Percentiles rank a stretch among this genome's conserved stretches.
These are phyloP conservation scores for Belonocnema kinseyi DNA, from an alignment of 1,140 invertebrate species.

Conservation along the genomic window DNA sequence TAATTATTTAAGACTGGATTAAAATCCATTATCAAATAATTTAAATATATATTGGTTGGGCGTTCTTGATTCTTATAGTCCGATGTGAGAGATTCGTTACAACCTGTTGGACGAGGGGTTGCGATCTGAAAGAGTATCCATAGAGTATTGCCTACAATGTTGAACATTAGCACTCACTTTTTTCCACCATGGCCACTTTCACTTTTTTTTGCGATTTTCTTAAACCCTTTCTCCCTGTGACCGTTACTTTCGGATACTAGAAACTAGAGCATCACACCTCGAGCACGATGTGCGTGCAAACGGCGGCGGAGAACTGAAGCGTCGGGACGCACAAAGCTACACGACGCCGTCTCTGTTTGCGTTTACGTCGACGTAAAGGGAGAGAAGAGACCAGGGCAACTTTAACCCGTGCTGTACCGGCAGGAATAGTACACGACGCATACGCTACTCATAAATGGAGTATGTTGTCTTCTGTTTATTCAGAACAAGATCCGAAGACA, in stretches of 20 bases:
- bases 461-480: constrained; percentile 30
- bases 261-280: constrained; percentile 51
- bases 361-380: constrained; percentile 59
- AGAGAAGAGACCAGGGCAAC: constrained; percentile 55
- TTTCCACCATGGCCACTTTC: constrained; percentile 67
- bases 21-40: too few relatives aligned
- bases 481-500: background rate
- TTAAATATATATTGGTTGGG: background rate
- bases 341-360: constrained; percentile 64
- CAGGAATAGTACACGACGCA: constrained; percentile 23
- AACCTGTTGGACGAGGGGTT: constrained; percentile 54
- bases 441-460: constrained; percentile 11
- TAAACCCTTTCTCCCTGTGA: constrained; percentile 26
- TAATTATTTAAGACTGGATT: too few relatives aligned
- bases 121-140: constrained; percentile 2
- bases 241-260: constrained; percentile 43
- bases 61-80: background rate
- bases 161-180: constrained; percentile 66
- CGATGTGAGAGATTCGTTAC: constrained; percentile 8
- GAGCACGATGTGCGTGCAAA: constrained; percentile 59
- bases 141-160: background rate
- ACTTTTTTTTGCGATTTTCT: constrained; percentile 19
- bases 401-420: constrained; percentile 40
- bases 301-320: constrained; percentile 68
- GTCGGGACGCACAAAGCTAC: constrained; percentile 65